Percentiles rank a stretch among this genome's conserved stretches.
phyloP scores from a whole-genome alignment of 2,888 invertebrate species.

The Tortrix viridana region DNA sequence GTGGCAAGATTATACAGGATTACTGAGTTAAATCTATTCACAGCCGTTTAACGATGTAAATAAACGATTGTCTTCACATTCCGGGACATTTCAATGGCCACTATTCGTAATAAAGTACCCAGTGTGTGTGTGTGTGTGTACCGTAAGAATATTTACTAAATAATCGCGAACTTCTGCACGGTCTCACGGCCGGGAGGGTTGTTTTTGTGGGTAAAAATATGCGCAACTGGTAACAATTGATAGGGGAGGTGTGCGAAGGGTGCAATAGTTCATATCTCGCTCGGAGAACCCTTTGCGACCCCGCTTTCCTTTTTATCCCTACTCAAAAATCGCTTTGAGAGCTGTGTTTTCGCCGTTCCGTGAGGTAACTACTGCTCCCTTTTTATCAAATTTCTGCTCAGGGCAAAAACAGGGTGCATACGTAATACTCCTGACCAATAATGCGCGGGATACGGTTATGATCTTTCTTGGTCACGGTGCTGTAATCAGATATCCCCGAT shows the following conservation, averaged over 20 bases:
- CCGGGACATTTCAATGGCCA: slow-evolving; percentile 5
- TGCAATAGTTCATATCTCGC: slow-evolving; percentile 67
- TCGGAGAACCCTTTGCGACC: slow-evolving; percentile 70
- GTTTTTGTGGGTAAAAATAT: slow-evolving; percentile 71
- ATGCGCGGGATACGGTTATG: slow-evolving; percentile 5
- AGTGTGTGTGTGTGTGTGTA: slow-evolving; percentile 38
- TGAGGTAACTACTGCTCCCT: slow-evolving; percentile 73
- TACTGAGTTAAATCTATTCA: too few relatives aligned
- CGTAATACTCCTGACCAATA: slow-evolving; percentile 20
- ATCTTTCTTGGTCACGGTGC: slow-evolving; percentile 7
- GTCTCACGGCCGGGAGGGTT: slow-evolving; percentile 52
- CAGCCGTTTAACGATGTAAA: slow-evolving; percentile 1
- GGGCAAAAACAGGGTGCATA: slow-evolving; percentile 37
- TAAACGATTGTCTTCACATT: not conserved
- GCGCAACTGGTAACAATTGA: slow-evolving; percentile 80
- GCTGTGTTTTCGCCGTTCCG: slow-evolving; percentile 66
- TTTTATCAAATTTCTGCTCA: slow-evolving; percentile 52
- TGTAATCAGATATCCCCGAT: not conserved
- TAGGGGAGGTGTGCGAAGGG: slow-evolving; percentile 66
- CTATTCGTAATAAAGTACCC: slow-evolving; percentile 27
- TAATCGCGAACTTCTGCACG: slow-evolving; percentile 49
- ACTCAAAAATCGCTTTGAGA: slow-evolving; percentile 76
- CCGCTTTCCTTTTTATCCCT: slow-evolving; percentile 74
- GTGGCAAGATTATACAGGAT: too few relatives aligned
- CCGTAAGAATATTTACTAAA: slow-evolving; percentile 46